Percentiles rank a stretch among this genome's conserved stretches.
Conservation (phyloP, 2,797 vertebrate genomes). For the Pipistrellus pipistrellus region DNA sequence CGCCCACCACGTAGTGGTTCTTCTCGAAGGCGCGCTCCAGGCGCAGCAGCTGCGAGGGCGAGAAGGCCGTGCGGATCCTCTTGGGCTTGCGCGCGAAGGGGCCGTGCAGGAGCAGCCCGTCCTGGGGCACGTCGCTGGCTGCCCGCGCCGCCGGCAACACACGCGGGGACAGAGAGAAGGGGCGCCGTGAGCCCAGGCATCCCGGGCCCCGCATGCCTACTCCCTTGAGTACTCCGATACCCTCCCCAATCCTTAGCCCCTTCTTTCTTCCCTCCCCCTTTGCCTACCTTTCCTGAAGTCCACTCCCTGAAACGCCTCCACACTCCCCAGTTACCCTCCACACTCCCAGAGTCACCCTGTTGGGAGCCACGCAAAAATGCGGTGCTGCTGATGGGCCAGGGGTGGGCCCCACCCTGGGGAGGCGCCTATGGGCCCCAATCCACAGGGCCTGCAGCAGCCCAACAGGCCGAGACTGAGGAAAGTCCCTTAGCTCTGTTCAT, state of each 20-base stretch:
- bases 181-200: constrained; percentile 38
- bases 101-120: constrained; percentile 96
- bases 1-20: constrained; percentile 99
- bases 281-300: not conserved
- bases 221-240: not conserved
- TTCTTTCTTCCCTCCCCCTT: not conserved
- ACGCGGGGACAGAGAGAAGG: constrained; percentile 74
- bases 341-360: not conserved
- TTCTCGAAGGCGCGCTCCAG: constrained; percentile 98
- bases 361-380: not conserved
- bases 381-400: not conserved
- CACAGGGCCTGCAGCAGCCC: not conserved
- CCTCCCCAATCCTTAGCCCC: not conserved
- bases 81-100: constrained; percentile 98
- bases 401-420: not conserved
- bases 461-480: not conserved
- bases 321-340: too few relatives aligned
- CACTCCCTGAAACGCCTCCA: not conserved
- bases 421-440: not conserved
- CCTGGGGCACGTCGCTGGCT: constrained; percentile 96
- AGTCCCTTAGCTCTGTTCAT: not conserved
- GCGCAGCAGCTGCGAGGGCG: constrained; percentile 96
- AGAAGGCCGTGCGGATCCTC: constrained; percentile 98
- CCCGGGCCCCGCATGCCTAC: not conserved
- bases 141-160: constrained; percentile 55